Conservation (phyloP, 1,140 invertebrate genomes). For the Acromyrmex charruanus region DNA sequence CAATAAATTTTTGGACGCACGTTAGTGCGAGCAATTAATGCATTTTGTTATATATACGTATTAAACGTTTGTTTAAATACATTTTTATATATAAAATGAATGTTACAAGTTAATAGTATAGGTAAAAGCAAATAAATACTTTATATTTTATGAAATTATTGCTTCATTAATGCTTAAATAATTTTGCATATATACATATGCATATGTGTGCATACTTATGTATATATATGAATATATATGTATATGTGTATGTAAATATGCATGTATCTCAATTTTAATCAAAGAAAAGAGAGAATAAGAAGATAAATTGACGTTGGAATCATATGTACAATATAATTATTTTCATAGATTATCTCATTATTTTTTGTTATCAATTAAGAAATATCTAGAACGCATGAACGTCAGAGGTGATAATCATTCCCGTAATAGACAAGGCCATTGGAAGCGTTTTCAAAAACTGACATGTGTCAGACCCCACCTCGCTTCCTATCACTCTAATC, state of each 20-base stretch:
- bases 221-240: too few relatives aligned
- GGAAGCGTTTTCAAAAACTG: constrained; percentile 58
- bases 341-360: background rate
- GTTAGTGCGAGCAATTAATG: background rate
- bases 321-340: background rate
- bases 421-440: constrained; percentile 44
- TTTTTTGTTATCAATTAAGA: constrained; percentile 41
- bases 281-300: background rate
- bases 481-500: constrained; percentile 64
- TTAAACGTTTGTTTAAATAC: constrained; percentile 20
- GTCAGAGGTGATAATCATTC: constrained; percentile 46
- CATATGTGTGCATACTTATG: too few relatives aligned
- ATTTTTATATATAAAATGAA: background rate
- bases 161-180: background rate
- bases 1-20: constrained; percentile 15
- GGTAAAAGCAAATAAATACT: background rate
- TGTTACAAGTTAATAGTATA: background rate
- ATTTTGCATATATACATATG: background rate
- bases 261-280: background rate
- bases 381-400: constrained; percentile 32
- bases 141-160: background rate
- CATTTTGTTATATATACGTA: background rate
- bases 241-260: background rate
- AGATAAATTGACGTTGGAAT: background rate
- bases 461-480: constrained; percentile 64